These are phyloP conservation scores for Stichodactyla mertensii DNA, from an alignment of 64 coral and sea anemone species.

Conservation along the genomic window DNA sequence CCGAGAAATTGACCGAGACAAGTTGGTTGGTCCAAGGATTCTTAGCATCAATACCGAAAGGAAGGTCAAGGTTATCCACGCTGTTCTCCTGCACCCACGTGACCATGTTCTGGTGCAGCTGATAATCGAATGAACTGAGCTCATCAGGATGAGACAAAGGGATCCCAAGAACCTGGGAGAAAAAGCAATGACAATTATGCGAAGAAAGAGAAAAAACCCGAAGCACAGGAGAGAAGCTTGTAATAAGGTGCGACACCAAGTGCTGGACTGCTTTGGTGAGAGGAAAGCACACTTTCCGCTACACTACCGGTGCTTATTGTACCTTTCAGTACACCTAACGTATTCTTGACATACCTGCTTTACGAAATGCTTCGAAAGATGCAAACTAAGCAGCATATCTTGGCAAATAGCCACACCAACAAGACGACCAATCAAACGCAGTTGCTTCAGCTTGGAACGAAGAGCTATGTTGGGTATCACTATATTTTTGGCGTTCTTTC, in stretches of 20 bases:
- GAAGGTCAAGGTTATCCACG: constrained; percentile 69
- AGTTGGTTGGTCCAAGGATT: constrained; percentile 71
- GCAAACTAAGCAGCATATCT: constrained; percentile 55
- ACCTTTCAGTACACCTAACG: background rate
- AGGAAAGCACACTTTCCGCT: too few species aligned
- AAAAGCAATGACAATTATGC: background rate
- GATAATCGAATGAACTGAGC: constrained; percentile 76
- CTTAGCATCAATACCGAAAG: constrained; percentile 61
- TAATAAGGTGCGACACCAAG: too few species aligned
- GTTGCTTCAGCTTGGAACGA: constrained; percentile 57
- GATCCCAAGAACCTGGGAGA: constrained; percentile 69
- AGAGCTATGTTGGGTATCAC: constrained; percentile 31
- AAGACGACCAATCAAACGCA: constrained; percentile 77
- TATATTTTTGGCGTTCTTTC: background rate
- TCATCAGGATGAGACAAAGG: constrained; percentile 83
- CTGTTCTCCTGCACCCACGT: constrained; percentile 77
- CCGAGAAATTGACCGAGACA: constrained; percentile 57
- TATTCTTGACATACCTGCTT: constrained; percentile 56
- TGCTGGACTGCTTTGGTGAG: too few species aligned
- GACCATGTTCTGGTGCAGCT: constrained; percentile 78
- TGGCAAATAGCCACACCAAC: constrained; percentile 80
- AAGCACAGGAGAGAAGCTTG: too few species aligned
- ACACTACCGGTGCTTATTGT: too few species aligned
- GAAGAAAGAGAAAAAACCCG: too few species aligned
- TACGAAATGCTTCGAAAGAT: constrained; percentile 83